Percentiles rank a stretch among this genome's conserved stretches.
Evolutionary conservation across 2,113 vertebrate species (phyloP).

Genomic region (Chloroceryle aenea): DNA sequence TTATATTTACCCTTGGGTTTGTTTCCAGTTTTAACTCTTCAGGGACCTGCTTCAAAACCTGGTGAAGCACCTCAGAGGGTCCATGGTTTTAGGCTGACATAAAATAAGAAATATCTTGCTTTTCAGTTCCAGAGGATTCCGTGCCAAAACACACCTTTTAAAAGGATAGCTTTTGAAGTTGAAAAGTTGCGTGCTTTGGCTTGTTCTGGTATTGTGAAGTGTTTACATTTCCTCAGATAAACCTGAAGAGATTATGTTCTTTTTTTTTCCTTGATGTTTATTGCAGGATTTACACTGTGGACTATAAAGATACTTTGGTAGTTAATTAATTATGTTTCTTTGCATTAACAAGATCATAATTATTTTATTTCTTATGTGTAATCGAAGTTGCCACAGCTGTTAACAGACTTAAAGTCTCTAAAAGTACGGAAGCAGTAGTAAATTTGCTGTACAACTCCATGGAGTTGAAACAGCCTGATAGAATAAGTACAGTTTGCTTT

Average conservation of each 20-base stretch:
- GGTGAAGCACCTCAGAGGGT: background rate
- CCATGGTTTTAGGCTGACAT: background rate
- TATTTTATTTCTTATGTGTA: background rate
- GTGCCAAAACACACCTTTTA: conserved; percentile 35
- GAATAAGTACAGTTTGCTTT: background rate
- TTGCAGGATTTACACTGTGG: conserved; percentile 9
- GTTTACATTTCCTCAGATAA: conserved; percentile 33
- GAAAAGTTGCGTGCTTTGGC: conserved; percentile 14
- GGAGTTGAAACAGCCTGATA: background rate
- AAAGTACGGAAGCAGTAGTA: background rate
- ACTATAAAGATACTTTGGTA: conserved; percentile 36
- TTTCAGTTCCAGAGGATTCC: background rate
- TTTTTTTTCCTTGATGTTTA: conserved; percentile 2
- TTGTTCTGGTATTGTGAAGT: conserved; percentile 27
- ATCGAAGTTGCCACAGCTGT: background rate
- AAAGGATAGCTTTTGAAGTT: background rate
- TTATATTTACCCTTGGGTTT: background rate
- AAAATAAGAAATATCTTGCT: background rate
- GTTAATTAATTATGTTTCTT: conserved; percentile 28
- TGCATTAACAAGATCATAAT: background rate
- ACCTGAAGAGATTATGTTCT: conserved; percentile 27
- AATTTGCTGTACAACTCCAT: background rate
- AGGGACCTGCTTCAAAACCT: background rate
- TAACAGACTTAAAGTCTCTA: background rate
- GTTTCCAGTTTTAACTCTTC: background rate